These are phyloP conservation scores for Anas capensis DNA, from an alignment of 2,797 vertebrate genomes.

Conservation along the genomic window DNA sequence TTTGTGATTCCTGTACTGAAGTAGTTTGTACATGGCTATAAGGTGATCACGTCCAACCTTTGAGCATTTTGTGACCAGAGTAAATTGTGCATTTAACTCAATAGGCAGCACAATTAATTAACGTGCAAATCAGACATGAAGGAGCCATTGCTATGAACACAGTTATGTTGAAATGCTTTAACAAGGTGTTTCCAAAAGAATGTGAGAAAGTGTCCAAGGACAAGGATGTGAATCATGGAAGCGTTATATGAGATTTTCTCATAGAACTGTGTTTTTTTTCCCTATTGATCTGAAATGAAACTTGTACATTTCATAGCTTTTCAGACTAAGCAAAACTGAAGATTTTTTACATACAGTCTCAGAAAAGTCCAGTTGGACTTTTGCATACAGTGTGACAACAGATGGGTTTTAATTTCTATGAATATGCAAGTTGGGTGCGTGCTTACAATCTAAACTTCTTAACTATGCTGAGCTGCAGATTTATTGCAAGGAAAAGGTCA, in stretches of 20 bases:
- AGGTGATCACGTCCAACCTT: not conserved
- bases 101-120: not conserved
- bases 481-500: conserved; percentile 10
- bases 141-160: not conserved
- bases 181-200: not conserved
- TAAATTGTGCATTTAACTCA: not conserved
- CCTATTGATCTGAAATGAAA: not conserved
- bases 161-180: not conserved
- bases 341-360: not conserved
- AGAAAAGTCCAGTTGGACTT: not conserved
- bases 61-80: not conserved
- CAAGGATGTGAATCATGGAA: not conserved
- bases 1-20: not conserved
- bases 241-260: not conserved
- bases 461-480: not conserved
- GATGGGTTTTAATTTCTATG: conserved; percentile 42
- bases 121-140: not conserved
- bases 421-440: not conserved
- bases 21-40: not conserved
- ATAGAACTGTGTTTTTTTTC: not conserved
- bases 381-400: not conserved
- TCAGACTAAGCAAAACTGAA: conserved; percentile 7
- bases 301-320: not conserved
- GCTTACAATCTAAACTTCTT: not conserved
- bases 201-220: not conserved